Base-by-base conservation (phyloP, 2,888 invertebrate genomes). In the Laspeyria flexula region DNA sequence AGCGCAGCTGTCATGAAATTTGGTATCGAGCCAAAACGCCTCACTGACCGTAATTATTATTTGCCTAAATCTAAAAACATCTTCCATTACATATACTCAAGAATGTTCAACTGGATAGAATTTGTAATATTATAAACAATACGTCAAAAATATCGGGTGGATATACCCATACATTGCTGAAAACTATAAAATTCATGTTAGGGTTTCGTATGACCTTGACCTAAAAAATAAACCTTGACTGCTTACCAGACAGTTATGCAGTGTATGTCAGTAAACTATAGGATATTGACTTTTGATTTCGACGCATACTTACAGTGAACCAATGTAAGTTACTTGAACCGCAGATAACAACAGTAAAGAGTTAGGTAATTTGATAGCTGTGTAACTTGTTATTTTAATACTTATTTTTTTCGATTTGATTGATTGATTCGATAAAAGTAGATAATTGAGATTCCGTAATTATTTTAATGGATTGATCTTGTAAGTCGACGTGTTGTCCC, bases 131-230 rank as follows among this genome's bases (percentile, higher is more conserved):
- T n/a, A n/a, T n/a, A n/a, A n/a, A n/a, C n/a, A n/a, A n/a, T n/a
- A n/a, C n/a, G 3, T 12, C 3, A 11, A 30, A 13, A 13, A 13
- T 7, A 13, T 31, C 9, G 2, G 5, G 1, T 13, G 13, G 9
- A 12, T 25, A 25, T 25, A 25, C 25, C 25, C 1, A 25, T 7
- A 12, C 10, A 12, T 31, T 12, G 2, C 13, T 34, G 18, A 3
- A n/a, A 34, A 16, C 10, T n/a, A 21, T 29, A 18, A 37, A 7
- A 29, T 10, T 46, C 42, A 51, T 41, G 40, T 64, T 59, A 57
- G 33, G 15, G 23, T 40, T 23, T 23, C 30, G 42, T 55, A 61
- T 85, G 85, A 85, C 85, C 85, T 85, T 84, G 85, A 85, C 85
- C 85, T 75, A 81, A 56, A 77, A 84, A 77, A 12, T 34, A 60